Conservation (phyloP, 1,140 invertebrate species). For the Hycleus phaleratus region DNA sequence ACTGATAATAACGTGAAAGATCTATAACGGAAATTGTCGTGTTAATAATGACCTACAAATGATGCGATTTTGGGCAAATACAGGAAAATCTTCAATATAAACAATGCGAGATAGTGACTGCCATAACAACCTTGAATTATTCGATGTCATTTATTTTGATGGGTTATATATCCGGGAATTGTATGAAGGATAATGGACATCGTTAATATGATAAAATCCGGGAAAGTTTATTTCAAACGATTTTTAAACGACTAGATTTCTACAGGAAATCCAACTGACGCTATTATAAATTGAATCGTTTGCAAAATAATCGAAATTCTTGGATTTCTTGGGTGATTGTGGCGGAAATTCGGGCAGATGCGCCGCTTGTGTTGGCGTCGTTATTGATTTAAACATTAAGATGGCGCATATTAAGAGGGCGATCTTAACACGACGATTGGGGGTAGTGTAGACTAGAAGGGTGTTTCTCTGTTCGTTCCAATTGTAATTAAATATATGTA, state of each 20-base stretch:
- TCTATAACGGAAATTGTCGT: too few species aligned
- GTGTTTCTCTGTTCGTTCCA: slow-evolving; percentile 15
- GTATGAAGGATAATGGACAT: background rate
- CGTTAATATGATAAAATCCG: slow-evolving; percentile 9
- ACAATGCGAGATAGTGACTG: too few species aligned
- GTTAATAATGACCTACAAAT: background rate
- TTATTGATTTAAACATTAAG: slow-evolving; percentile 19
- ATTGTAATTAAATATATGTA: slow-evolving; percentile 26
- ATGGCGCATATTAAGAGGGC: slow-evolving; percentile 23
- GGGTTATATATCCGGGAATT: slow-evolving; percentile 8
- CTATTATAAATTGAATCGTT: too few species aligned
- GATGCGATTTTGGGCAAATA: slow-evolving; percentile 3
- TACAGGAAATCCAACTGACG: too few species aligned
- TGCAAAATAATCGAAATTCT: too few species aligned
- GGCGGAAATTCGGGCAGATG: too few species aligned
- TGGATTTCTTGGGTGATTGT: too few species aligned
- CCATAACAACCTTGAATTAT: slow-evolving; percentile 6
- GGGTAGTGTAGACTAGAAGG: background rate
- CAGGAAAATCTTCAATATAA: too few species aligned
- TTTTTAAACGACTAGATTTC: background rate
- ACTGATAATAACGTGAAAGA: too few species aligned
- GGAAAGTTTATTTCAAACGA: slow-evolving; percentile 8
- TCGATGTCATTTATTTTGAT: slow-evolving; percentile 16
- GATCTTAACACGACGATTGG: slow-evolving; percentile 13
- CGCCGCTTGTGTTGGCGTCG: too few species aligned